Conservation (phyloP, 2,113 vertebrate genomes). For the Rhizomys pruinosus region DNA sequence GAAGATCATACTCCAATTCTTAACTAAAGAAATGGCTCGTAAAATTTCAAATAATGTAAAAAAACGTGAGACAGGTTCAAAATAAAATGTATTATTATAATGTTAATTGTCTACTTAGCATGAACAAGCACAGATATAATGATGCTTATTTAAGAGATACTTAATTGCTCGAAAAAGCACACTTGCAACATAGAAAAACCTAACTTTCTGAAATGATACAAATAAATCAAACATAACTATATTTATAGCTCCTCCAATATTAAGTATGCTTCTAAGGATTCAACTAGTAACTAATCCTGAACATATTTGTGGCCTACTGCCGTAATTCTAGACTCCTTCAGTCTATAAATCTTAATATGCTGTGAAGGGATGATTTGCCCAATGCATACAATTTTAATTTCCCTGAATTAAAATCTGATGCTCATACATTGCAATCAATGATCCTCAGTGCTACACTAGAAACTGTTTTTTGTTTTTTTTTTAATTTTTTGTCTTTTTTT, state of each 20-base stretch:
- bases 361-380: neutral
- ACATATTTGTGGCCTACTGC: neutral
- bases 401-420: neutral
- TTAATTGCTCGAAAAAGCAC: slow-evolving; percentile 14
- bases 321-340: neutral
- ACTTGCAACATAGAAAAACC: neutral
- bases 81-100: slow-evolving; percentile 20
- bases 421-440: too few species aligned
- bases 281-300: neutral
- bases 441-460: too few species aligned
- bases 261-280: neutral
- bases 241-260: neutral
- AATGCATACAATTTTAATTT: neutral
- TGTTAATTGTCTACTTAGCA: neutral
- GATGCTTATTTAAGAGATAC: slow-evolving; percentile 45
- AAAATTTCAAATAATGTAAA: too few species aligned
- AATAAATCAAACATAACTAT: neutral
- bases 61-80: too few species aligned
- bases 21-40: too few species aligned
- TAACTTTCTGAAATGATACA: neutral
- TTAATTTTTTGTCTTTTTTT: too few species aligned
- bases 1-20: too few species aligned
- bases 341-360: neutral
- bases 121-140: neutral
- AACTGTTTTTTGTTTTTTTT: too few species aligned